Evolutionary conservation across 2,113 vertebrate genomes (phyloP), one percentile per base, ranked within the genome.

Genomic region (Plecturocebus donacophilus): DNA sequence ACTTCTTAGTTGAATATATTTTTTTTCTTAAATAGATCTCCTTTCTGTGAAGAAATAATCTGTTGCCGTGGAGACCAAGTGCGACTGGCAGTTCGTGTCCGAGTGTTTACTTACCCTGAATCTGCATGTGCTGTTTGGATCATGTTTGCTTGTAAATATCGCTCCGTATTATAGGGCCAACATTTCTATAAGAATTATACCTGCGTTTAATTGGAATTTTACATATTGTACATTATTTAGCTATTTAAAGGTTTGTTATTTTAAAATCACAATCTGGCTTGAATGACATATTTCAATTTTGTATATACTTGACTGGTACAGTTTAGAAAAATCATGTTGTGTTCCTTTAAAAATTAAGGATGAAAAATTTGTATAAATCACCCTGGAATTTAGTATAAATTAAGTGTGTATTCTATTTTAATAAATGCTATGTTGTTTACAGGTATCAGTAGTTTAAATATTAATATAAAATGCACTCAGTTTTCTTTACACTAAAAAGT

Each of bases 141-240:
- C 97, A 99, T 99, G 99, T 99, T 99, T 98, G 99, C 99, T 92
- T 99, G 99, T 99, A 99, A 99, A 99, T 99, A 99, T 95, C 99
- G 99, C 88, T 99, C 99, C 6, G 99, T 99, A 16, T 99, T 99
- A 91, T 99, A 98, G 99, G 87, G 90, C 86, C 96, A 80, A 61
- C 5, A 14, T 77, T 95, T 96, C 84, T 79, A 21, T 97, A 87
- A 94, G 82, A 92, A 81, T 77, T 23, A 52, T n/a, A 68, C 23
- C 93, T 84, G 3, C 30, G 0, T 49, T 90, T 45, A 58, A 97
- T 95, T 97, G 68, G 32, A 14, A 68, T 90, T 90, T 77, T 96
- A 95, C 97, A 94, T 76, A 77, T 95, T 58, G 61, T 85, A 10
- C 40, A 75, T 93, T 80, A 70, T 14, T 16, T 97, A 66, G 68